phyloP scores from a whole-genome alignment of 2,113 vertebrate species.

The Dinomys branickii region DNA sequence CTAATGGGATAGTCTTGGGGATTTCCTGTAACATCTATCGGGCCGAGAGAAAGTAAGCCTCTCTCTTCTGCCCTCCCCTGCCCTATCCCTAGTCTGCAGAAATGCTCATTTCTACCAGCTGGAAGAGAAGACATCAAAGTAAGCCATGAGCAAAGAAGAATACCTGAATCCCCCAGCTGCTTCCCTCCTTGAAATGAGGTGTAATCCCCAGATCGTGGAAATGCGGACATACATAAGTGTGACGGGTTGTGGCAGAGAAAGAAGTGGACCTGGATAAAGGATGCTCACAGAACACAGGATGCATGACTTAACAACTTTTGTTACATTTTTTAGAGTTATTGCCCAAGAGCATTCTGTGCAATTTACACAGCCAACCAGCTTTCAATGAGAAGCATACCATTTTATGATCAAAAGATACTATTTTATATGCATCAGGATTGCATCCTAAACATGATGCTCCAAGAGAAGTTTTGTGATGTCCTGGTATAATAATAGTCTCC shows the following conservation, averaged over 20 bases:
- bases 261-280: background rate
- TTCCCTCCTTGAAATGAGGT: background rate
- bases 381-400: background rate
- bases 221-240: rapidly evolving
- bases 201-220: background rate
- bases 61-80: background rate
- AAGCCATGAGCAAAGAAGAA: background rate
- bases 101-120: background rate
- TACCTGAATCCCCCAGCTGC: background rate
- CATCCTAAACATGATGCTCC: background rate
- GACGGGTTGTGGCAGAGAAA: background rate
- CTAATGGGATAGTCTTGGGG: background rate
- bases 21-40: background rate
- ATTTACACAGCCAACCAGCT: background rate
- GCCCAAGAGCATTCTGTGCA: background rate
- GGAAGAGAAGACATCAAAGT: background rate
- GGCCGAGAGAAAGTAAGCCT: background rate
- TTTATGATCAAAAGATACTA: background rate
- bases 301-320: background rate
- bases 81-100: background rate
- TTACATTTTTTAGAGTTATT: background rate
- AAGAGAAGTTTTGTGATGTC: background rate
- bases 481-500: background rate
- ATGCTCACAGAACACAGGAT: background rate
- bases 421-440: background rate